Base-by-base conservation (phyloP, 2,113 vertebrate species). In the Rattus rattus region DNA sequence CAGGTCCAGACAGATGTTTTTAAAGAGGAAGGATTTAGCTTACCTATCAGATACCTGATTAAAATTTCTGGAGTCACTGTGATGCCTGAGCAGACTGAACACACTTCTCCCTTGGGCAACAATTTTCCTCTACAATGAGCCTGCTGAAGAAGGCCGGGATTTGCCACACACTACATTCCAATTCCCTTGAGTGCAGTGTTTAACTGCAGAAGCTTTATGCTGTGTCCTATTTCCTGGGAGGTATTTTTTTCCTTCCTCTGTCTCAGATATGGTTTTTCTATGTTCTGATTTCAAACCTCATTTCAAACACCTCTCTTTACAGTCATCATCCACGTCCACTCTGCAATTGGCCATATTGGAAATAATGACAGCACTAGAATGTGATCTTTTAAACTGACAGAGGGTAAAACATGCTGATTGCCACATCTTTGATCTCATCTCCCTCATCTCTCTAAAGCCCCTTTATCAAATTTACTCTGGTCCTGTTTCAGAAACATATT, bases 281-380 rank as follows among this genome's bases (percentile, higher is more conserved):
- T 72, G 88, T 72, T 89, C 81, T 70, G 75, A 54, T 92, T 91
- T 95, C 91, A 95, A 80, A 92, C 88, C 56, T 33, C 65, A 97
- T 94, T 94, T 92, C 73, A 96, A 97, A 96, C 2, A 12, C 2
- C 33, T 95, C 54, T 56, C 67, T 97, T 91, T 80, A 69, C 92
- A 97, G 88, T 92, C 93, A 87, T 92, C 94, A 93, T 90, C 49
- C 91, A 84, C 61, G 65, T 95, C 92, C 96, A 96, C 61, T 85
- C 69, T 49, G 54, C n/a, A 93, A 89, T 19, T 75, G 75, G 80
- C 94, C 90, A 96, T 75, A 67, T 94, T 96, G 92, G 70, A 95
- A 94, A 93, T 56, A 95, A 92, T 84, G 39, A 96, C 26, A 88
- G 85, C 67, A 84, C 88, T 76, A 96, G 88, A 97, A 98, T 96